A percentile compares a stretch with the other conserved stretches of the same genome.
Conservation (phyloP, 2,888 invertebrate genomes). For the Lasioglossum pauxillum region DNA sequence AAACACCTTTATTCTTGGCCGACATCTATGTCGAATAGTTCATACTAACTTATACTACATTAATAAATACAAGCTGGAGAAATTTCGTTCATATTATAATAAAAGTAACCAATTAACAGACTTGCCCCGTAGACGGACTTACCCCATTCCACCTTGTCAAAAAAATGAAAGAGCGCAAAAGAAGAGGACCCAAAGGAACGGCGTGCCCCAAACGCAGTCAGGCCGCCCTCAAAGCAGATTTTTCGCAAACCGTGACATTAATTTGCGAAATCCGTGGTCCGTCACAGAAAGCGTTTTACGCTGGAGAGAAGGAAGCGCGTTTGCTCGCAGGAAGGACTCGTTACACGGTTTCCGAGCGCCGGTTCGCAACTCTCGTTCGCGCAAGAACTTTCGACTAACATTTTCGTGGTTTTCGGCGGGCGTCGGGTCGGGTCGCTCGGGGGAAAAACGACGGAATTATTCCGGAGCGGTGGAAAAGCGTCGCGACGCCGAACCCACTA, state of each 20-base stretch:
- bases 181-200: not conserved
- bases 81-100: too few relatives aligned
- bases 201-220: not conserved
- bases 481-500: not conserved
- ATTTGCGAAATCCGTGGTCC: not conserved
- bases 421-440: not conserved
- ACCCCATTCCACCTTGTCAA: too few relatives aligned
- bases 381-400: conserved; percentile 2
- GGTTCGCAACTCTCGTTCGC: not conserved
- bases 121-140: too few relatives aligned
- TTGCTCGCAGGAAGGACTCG: not conserved
- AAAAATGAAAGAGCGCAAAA: too few relatives aligned
- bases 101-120: too few relatives aligned
- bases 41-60: too few relatives aligned
- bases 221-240: not conserved
- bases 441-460: conserved; percentile 9
- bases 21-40: too few relatives aligned
- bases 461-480: not conserved
- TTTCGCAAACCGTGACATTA: not conserved
- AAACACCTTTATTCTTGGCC: too few relatives aligned
- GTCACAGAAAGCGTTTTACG: not conserved
- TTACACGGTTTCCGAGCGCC: conserved; percentile 8
- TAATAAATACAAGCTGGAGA: too few relatives aligned
- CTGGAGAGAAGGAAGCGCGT: not conserved
- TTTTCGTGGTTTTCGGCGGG: not conserved